These are phyloP conservation scores for Eudyptes chrysolophus DNA, from an alignment of 2,113 vertebrate species.

Conservation along the genomic window DNA sequence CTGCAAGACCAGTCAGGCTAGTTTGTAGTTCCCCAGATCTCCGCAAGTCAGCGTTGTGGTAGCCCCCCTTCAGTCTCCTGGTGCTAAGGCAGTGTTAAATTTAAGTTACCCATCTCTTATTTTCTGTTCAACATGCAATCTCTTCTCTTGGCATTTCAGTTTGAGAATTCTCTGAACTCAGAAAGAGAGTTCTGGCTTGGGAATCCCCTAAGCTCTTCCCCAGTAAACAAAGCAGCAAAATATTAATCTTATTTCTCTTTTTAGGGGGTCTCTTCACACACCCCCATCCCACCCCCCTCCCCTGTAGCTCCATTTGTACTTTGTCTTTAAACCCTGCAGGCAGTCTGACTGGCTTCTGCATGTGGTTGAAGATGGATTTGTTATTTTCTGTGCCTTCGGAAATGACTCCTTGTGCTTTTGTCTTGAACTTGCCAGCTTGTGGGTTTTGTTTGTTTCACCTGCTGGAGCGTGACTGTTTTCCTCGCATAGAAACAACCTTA, in stretches of 20 bases:
- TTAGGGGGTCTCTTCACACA: neutral
- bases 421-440: neutral
- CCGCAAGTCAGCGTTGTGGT: fast-evolving
- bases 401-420: neutral
- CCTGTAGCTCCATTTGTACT: neutral
- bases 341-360: neutral
- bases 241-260: neutral
- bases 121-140: fast-evolving
- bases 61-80: neutral
- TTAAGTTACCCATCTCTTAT: neutral
- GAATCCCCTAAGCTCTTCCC: neutral
- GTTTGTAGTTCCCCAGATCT: neutral
- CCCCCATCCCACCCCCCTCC: too few relatives aligned
- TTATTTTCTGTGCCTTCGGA: neutral
- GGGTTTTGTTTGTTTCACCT: neutral
- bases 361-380: neutral
- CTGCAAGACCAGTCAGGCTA: neutral
- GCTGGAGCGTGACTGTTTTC: neutral
- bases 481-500: neutral
- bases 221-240: neutral
- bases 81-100: too few relatives aligned
- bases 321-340: neutral
- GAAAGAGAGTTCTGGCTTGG: neutral
- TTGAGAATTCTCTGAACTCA: neutral
- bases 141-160: neutral